phyloP scores from a whole-genome alignment of 2,888 invertebrate species.

The Philaethria dido region DNA sequence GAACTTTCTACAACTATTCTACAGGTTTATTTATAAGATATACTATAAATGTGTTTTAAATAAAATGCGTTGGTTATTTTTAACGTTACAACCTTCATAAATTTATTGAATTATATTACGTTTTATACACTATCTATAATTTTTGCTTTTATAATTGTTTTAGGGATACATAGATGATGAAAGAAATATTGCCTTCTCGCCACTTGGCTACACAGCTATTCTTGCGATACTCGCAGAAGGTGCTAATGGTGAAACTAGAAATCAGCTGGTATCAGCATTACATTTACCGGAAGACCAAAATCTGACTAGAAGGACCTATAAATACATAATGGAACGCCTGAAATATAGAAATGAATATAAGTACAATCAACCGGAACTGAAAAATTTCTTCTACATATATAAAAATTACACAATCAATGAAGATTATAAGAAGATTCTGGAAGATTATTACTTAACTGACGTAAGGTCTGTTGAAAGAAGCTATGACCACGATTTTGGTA shows the following conservation, averaged over 20 bases:
- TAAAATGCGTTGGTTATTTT: neutral
- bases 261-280: slow-evolving; percentile 82
- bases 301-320: slow-evolving; percentile 75
- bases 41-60: neutral
- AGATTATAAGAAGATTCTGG: slow-evolving; percentile 83
- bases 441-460: slow-evolving; percentile 85
- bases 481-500: slow-evolving; percentile 53
- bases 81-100: neutral
- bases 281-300: slow-evolving; percentile 80
- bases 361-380: slow-evolving; percentile 84
- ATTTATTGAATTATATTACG: too few relatives aligned
- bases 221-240: slow-evolving; percentile 86
- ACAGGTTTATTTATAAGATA: slow-evolving; percentile 62
- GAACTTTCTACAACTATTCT: slow-evolving; percentile 80
- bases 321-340: slow-evolving; percentile 77
- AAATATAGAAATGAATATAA: slow-evolving; percentile 77
- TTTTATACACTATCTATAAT: neutral
- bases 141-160: slow-evolving; percentile 43
- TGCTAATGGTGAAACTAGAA: slow-evolving; percentile 83
- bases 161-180: slow-evolving; percentile 81
- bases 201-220: slow-evolving; percentile 85
- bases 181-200: slow-evolving; percentile 86
- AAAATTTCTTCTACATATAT: slow-evolving; percentile 87
- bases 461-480: slow-evolving; percentile 83
- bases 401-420: slow-evolving; percentile 86